Evolutionary conservation across 2,113 vertebrate genomes (phyloP), one percentile per base, ranked within the genome.

Genomic region (Vulpes vulpes): DNA sequence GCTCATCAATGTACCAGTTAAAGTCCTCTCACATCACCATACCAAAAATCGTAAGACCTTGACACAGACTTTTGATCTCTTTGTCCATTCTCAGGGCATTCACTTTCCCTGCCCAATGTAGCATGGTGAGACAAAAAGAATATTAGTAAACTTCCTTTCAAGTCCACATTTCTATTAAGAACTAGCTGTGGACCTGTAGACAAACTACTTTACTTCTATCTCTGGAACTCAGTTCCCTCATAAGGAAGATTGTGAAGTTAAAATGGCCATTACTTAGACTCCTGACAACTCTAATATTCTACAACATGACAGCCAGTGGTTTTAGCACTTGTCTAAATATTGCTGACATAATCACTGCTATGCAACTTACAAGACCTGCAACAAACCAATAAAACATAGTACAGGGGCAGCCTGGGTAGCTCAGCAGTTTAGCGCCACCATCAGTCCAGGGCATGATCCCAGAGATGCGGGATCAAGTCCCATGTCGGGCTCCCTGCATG

Each of bases 241-340:
- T n/a, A 89, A 95, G 25, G 84, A 79, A 95, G 86, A 85, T 57
- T 53, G 59, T 76, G 16, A 91, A 27, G 23, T 20, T 74, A 78
- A 97, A 92, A 60, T 59, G 8, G 43, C 11, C 62, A 43, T 88
- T 76, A 55, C 3, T 35, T 12, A 83, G 53, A 62, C 38, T 80
- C 51, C 49, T 65, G 80, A 67, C 78, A 93, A 51, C 6, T 73
- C 30, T 43, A 85, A 64, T 78, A 95, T 20, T 80, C 49, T 84
- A 38, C 5, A 88, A 74, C 27, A 55, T 89, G 62, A 94, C 8
- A 89, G 35, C 3, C 57, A 65, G 62, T 20, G 55, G n/a, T 38
- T 80, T 84, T 73, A 92, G 19, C n/a, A 11, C 25, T 8, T 80
- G 5, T 65, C 64, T 88, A 94, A 69, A 49, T 32, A 82, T 4